phyloP scores from a whole-genome alignment of 2,888 invertebrate species.

The Drosophila fulvimacula region DNA sequence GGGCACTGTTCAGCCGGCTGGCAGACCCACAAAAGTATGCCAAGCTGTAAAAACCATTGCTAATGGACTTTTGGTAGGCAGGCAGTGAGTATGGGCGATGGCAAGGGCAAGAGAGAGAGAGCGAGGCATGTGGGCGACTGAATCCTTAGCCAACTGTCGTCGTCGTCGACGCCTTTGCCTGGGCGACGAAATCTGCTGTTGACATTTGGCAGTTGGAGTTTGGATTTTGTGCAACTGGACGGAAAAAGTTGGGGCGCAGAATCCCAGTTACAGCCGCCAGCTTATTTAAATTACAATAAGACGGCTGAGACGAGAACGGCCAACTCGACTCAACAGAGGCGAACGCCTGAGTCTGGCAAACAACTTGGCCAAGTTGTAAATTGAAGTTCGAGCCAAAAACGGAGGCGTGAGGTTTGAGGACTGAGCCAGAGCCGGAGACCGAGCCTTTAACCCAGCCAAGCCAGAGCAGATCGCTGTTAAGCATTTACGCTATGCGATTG shows the following conservation, averaged over 20 bases:
- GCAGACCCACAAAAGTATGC: constrained; percentile 69
- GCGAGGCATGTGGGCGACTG: neutral
- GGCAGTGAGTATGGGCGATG: neutral
- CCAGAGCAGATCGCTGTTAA: constrained; percentile 39
- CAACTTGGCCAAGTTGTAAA: constrained; percentile 79
- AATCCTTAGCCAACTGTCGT: constrained; percentile 65
- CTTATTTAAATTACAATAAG: constrained; percentile 79
- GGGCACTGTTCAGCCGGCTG: constrained; percentile 29
- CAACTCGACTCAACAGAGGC: constrained; percentile 37
- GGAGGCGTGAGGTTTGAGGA: neutral
- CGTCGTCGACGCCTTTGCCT: constrained; percentile 64
- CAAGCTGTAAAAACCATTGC: constrained; percentile 78
- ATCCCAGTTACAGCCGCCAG: constrained; percentile 51
- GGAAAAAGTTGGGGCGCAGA: constrained; percentile 47
- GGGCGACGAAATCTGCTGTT: constrained; percentile 75
- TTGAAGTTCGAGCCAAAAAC: constrained; percentile 67
- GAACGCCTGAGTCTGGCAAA: constrained; percentile 50
- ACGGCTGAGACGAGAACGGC: constrained; percentile 38
- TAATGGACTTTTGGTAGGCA: constrained; percentile 76
- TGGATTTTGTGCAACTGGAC: constrained; percentile 62
- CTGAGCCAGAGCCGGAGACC: neutral
- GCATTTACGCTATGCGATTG: constrained; percentile 48
- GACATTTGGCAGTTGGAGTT: constrained; percentile 76
- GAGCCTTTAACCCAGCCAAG: neutral
- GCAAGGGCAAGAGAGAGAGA: neutral